phyloP scores from a whole-genome alignment of 2,888 invertebrate species.

The Campopleginae sp. region DNA sequence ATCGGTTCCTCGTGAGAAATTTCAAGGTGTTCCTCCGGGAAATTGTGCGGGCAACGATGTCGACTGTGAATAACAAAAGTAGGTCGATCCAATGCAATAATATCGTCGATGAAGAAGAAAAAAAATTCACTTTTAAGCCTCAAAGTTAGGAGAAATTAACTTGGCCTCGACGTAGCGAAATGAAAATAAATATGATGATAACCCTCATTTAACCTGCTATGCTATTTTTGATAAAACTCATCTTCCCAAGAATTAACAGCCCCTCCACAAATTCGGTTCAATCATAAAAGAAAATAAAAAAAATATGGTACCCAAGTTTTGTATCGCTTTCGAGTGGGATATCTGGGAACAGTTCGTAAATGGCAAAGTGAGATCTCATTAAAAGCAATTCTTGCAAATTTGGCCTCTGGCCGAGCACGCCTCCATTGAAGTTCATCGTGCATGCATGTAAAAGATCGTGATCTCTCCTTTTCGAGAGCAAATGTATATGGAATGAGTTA shows the following conservation, averaged over 20 bases:
- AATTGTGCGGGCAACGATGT: constrained; percentile 92
- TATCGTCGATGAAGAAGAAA: neutral
- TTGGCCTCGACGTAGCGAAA: neutral
- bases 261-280: constrained; percentile 41
- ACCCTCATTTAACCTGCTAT: constrained; percentile 32
- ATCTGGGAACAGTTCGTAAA: constrained; percentile 36
- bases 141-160: neutral
- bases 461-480: constrained; percentile 18
- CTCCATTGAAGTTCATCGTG: constrained; percentile 31
- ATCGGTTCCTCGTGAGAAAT: constrained; percentile 77
- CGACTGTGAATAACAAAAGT: constrained; percentile 87
- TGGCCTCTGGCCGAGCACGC: constrained; percentile 12
- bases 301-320: constrained; percentile 42
- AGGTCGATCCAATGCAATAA: neutral
- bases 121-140: neutral
- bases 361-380: constrained; percentile 58
- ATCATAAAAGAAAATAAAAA: constrained; percentile 30
- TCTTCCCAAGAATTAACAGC: constrained; percentile 1
- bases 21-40: constrained; percentile 80
- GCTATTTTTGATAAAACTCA: constrained; percentile 16
- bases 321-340: constrained; percentile 51
- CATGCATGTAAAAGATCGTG: constrained; percentile 7
- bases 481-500: constrained; percentile 2
- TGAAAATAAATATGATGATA: constrained; percentile 25
- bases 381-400: constrained; percentile 73